Conservation (phyloP, 2,113 vertebrate genomes). For the Pleuronectes platessa region DNA sequence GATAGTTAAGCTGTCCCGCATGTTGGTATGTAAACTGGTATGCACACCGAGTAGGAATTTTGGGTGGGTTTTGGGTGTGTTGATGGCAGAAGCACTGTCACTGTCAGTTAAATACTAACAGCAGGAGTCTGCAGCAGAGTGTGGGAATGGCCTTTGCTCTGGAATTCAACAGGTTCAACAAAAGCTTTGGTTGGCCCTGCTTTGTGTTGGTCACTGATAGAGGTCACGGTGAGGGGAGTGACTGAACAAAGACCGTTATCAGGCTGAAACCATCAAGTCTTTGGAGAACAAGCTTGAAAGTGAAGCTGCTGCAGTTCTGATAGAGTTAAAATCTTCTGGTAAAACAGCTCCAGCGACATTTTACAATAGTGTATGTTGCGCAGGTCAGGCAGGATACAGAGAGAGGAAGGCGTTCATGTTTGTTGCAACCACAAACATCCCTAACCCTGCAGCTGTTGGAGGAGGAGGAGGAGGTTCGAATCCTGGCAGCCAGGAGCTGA, state of each 20-base stretch:
- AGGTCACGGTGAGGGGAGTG: conserved; percentile 52
- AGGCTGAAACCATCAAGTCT: conserved; percentile 10
- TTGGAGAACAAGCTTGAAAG: neutral
- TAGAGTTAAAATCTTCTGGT: conserved; percentile 7
- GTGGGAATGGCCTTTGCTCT: conserved; percentile 75
- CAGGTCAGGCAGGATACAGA: neutral
- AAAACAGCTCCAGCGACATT: conserved; percentile 46
- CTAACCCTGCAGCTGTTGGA: conserved; percentile 24
- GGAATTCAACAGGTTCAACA: conserved; percentile 78
- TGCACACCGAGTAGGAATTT: conserved; percentile 12
- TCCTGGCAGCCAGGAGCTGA: conserved; percentile 8
- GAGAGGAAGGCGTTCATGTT: conserved; percentile 29
- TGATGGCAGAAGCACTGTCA: conserved; percentile 5
- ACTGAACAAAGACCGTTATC: conserved; percentile 47
- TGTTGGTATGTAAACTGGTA: conserved; percentile 22
- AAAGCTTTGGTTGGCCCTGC: conserved; percentile 55
- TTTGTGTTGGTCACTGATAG: conserved; percentile 58
- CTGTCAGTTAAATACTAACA: conserved; percentile 33
- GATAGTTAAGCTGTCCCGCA: conserved; percentile 1
- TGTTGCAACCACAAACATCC: conserved; percentile 40
- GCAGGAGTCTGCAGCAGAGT: conserved; percentile 44
- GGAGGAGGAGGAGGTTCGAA: conserved; percentile 27
- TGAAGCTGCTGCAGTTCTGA: neutral
- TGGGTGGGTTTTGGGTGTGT: conserved; percentile 35
- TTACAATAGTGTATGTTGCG: conserved; percentile 13